A percentile compares a stretch with the other conserved stretches of the same genome.
Evolutionary conservation across 2,888 invertebrate genomes (phyloP).

Genomic region (Trissonchulus sp.): DNA sequence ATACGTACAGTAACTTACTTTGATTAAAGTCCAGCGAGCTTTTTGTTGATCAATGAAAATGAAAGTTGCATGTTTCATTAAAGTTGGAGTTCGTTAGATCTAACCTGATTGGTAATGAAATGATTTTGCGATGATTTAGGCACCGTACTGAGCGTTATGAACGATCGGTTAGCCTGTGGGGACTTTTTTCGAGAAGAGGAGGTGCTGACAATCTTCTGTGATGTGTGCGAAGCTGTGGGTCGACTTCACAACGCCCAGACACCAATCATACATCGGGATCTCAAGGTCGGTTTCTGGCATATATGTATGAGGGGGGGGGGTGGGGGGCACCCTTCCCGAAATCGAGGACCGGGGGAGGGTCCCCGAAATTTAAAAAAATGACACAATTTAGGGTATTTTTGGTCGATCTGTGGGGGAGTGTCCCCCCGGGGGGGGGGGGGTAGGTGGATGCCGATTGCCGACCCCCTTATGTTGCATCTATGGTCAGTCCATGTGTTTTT

Average conservation of each 20-base stretch:
- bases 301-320: too few species aligned
- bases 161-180: slow-evolving; percentile 59
- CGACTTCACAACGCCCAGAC: slow-evolving; percentile 84
- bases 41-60: too few species aligned
- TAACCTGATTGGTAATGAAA: too few species aligned
- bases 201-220: slow-evolving; percentile 79
- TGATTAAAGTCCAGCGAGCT: too few species aligned
- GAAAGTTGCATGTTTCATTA: too few species aligned
- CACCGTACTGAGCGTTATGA: slow-evolving; percentile 79
- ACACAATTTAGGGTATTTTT: not conserved
- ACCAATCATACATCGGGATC: slow-evolving; percentile 73
- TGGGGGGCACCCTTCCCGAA: not conserved
- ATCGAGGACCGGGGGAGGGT: not conserved
- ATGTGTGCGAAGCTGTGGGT: slow-evolving; percentile 82
- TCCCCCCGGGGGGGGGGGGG: not conserved
- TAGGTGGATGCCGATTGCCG: not conserved
- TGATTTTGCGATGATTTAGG: too few species aligned
- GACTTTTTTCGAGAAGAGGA: slow-evolving; percentile 56
- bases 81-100: too few species aligned
- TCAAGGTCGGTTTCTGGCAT: too few species aligned
- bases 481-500: too few species aligned
- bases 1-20: too few species aligned
- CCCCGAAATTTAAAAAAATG: not conserved
- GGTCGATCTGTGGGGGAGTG: too few species aligned
- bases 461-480: not conserved